Conservation (phyloP, 2,113 vertebrate species). For the Triplophysa rosa region DNA sequence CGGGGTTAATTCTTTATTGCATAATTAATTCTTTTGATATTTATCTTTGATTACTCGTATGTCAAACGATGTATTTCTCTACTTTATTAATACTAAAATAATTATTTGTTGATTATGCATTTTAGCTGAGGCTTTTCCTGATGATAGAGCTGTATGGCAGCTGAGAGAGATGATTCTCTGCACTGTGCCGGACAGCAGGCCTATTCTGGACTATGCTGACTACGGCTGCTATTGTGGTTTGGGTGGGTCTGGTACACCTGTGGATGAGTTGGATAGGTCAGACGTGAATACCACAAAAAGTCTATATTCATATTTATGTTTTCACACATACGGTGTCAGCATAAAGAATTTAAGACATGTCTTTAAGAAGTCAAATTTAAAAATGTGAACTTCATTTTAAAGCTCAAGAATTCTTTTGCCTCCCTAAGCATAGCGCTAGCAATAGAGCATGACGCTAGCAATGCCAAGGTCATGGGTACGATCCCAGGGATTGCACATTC, state of each 20-base stretch:
- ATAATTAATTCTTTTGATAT: no score
- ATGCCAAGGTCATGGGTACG: no score
- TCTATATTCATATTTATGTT: not conserved
- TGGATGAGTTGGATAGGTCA: conserved; percentile 84
- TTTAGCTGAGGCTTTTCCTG: not conserved
- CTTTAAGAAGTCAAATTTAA: no score
- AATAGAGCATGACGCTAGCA: no score
- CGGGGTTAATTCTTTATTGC: no score
- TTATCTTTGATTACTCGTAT: no score
- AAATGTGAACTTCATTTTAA: no score
- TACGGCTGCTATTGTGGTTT: conserved; percentile 88
- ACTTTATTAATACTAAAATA: not conserved
- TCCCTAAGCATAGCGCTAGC: no score
- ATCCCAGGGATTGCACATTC: no score
- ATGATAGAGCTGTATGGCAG: conserved; percentile 67
- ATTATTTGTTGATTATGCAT: not conserved
- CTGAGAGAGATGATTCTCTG: conserved; percentile 81
- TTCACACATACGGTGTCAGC: not conserved
- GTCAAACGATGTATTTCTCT: not conserved
- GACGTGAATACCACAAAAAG: no score
- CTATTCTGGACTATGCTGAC: conserved; percentile 68
- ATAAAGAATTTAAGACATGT: not conserved
- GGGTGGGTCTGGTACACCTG: conserved; percentile 81
- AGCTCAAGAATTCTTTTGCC: no score
- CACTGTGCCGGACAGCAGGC: conserved; percentile 70